These are phyloP conservation scores for Ennomos quercinarius DNA, from an alignment of 2,888 invertebrate genomes.

Conservation along the genomic window DNA sequence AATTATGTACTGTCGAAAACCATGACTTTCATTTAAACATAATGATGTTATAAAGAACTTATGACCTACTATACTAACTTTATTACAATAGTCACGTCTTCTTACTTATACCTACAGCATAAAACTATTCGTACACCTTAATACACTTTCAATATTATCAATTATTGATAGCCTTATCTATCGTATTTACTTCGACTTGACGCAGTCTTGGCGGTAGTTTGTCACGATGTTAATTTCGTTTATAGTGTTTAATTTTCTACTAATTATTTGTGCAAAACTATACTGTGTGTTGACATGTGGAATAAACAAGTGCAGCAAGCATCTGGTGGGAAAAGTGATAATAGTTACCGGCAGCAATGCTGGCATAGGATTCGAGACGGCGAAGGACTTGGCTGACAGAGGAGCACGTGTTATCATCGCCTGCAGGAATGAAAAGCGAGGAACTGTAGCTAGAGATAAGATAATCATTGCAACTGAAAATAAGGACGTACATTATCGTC, in stretches of 20 bases:
- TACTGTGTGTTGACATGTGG: constrained; percentile 58
- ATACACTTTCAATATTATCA: too few relatives aligned
- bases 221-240: constrained; percentile 44
- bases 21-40: too few relatives aligned
- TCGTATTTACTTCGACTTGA: too few relatives aligned
- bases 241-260: constrained; percentile 40
- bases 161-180: too few relatives aligned
- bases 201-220: neutral
- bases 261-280: constrained; percentile 39
- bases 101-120: too few relatives aligned
- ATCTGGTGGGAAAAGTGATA: constrained; percentile 92
- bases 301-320: constrained; percentile 58
- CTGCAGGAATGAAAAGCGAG: constrained; percentile 89
- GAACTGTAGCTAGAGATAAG: constrained; percentile 78
- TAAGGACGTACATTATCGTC: constrained; percentile 63
- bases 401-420: constrained; percentile 93
- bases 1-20: too few relatives aligned
- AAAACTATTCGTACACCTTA: too few relatives aligned
- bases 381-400: constrained; percentile 88
- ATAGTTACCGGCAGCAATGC: constrained; percentile 93
- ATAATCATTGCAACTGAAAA: constrained; percentile 60
- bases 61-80: too few relatives aligned
- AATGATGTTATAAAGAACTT: too few relatives aligned
- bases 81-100: too few relatives aligned
- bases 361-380: constrained; percentile 92